phyloP scores from a whole-genome alignment of 2,888 invertebrate species.

The Ormyrus nitidulus region DNA sequence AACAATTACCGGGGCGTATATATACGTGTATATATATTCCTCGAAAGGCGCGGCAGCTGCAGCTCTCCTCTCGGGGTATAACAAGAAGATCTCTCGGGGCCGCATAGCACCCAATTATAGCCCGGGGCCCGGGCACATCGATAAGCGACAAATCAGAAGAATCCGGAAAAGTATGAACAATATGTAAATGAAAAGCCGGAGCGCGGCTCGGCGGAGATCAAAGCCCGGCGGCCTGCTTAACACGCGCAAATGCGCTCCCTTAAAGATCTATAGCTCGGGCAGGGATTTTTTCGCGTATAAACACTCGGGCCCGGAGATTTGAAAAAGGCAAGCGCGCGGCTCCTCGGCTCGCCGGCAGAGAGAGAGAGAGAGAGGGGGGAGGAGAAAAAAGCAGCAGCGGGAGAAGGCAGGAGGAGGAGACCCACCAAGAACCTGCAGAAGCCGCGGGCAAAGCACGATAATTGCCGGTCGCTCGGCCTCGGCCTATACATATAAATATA shows the following conservation, averaged over 20 bases:
- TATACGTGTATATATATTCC: too few species aligned
- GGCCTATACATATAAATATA: conserved; percentile 27
- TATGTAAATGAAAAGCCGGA: conserved; percentile 45
- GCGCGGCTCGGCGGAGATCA: conserved; percentile 1
- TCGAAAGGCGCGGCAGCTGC: too few species aligned
- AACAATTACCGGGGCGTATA: too few species aligned
- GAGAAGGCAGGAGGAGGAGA: conserved; percentile 49
- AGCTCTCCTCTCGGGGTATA: background rate
- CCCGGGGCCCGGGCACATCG: background rate
- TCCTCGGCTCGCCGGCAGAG: background rate
- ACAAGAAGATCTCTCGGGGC: background rate
- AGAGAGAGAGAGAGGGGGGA: conserved; percentile 17
- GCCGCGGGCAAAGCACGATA: conserved; percentile 69
- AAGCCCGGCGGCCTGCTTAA: conserved; percentile 1
- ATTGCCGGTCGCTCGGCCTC: conserved; percentile 64
- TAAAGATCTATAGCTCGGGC: too few species aligned
- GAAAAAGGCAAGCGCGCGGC: background rate
- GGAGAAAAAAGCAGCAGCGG: background rate
- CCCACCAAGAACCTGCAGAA: conserved; percentile 61
- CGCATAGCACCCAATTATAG: conserved; percentile 34
- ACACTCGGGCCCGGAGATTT: too few species aligned
- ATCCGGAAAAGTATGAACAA: conserved; percentile 51
- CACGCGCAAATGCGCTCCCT: background rate
- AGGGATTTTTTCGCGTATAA: too few species aligned
- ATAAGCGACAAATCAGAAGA: conserved; percentile 53